phyloP scores from a whole-genome alignment of 2,113 vertebrate species.

The Notothenia coriiceps region DNA sequence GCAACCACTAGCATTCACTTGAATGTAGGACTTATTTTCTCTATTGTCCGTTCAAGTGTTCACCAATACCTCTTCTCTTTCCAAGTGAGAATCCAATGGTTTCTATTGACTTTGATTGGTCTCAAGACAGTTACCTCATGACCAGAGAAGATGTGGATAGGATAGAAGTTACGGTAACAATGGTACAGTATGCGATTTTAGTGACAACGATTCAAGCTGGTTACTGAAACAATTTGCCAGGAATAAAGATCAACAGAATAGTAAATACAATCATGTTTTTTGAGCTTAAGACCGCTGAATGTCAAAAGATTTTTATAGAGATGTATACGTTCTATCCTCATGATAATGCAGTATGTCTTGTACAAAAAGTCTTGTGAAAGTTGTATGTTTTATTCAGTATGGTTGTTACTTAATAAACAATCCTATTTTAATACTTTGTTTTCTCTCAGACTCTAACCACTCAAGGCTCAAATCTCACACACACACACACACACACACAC shows the following conservation, averaged over 20 bases:
- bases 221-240: constrained; percentile 52
- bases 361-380: constrained; percentile 79
- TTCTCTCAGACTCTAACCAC: constrained; percentile 47
- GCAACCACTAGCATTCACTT: constrained; percentile 88
- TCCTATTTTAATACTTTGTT: constrained; percentile 75
- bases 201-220: constrained; percentile 35
- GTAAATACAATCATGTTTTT: constrained; percentile 71
- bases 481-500: constrained; percentile 58
- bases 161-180: constrained; percentile 27
- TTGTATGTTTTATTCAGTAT: constrained; percentile 78
- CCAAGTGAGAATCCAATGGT: constrained; percentile 78
- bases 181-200: constrained; percentile 41
- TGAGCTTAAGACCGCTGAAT: constrained; percentile 81
- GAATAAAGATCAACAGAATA: constrained; percentile 53
- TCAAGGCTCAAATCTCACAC: background rate
- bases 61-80: constrained; percentile 79
- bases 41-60: constrained; percentile 74
- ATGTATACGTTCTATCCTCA: constrained; percentile 70
- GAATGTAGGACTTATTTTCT: constrained; percentile 73
- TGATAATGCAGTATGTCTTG: constrained; percentile 78
- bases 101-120: constrained; percentile 73
- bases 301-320: constrained; percentile 82
- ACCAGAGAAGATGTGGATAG: constrained; percentile 58
- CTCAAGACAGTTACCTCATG: constrained; percentile 77
- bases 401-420: constrained; percentile 77